phyloP scores from a whole-genome alignment of 2,797 vertebrate species.

The Platalea minor region DNA sequence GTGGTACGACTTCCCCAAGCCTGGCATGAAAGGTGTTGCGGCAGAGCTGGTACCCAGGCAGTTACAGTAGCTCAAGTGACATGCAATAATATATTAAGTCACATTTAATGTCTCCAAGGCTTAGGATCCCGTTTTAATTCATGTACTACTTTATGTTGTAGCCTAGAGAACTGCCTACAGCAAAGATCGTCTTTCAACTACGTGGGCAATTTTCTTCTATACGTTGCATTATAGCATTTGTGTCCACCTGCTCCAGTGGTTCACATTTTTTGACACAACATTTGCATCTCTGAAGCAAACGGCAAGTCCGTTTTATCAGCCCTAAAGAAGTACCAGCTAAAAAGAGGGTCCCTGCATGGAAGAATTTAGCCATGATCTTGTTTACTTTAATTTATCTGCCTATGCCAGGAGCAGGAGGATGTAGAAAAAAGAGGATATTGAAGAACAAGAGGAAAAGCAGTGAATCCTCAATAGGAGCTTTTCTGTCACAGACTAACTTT shows the following conservation, averaged over 20 bases:
- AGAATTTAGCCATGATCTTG: background rate
- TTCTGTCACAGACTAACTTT: background rate
- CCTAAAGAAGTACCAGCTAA: background rate
- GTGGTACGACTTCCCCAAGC: rapidly evolving
- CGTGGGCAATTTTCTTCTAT: background rate
- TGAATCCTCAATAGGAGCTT: background rate
- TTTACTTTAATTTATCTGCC: background rate
- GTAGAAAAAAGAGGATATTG: background rate
- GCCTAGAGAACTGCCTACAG: slow-evolving; percentile 28
- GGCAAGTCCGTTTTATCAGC: background rate
- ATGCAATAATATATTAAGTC: background rate
- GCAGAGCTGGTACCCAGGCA: background rate
- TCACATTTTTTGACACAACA: background rate
- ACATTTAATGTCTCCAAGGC: slow-evolving; percentile 21
- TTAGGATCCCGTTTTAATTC: slow-evolving; percentile 20
- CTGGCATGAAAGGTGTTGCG: background rate
- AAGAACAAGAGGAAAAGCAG: background rate
- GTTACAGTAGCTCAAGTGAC: background rate
- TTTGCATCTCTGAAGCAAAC: background rate
- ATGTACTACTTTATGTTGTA: slow-evolving; percentile 8
- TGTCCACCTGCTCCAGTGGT: background rate
- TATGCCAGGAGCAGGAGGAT: background rate
- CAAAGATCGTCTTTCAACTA: background rate
- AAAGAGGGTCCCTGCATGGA: background rate
- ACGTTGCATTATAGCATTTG: background rate